Base-by-base conservation (phyloP, 2,888 invertebrate species). In the Chrysolina haemoptera region DNA sequence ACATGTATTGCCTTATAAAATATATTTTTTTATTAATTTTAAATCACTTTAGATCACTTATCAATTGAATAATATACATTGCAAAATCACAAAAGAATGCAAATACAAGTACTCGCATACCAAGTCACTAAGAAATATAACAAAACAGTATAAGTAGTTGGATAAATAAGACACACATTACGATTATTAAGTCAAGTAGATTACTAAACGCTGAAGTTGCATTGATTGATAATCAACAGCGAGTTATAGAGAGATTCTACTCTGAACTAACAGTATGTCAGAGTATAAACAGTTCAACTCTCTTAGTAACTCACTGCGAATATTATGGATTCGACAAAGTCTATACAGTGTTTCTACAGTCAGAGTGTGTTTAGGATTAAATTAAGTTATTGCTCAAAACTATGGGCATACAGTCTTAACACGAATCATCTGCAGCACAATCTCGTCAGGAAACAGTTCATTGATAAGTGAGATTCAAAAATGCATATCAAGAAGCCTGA, bases 11-110 rank as follows among this genome's bases (percentile, higher is more conserved):
- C 78, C 76, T 74, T 76, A 78, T 71, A 76, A 75, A 71, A 75
- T 77, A 68, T 76, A 73, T 75, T 78, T 71, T 77, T 76, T 71
- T 68, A 70, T 68, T 73, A 78, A 78, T 81, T 81, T 78, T 75
- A 76, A 79, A 77, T 79, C 78, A 81, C 77, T 81, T 80, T 82
- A 62, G 73, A 79, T 80, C 78, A 81, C 79, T 76, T 75, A 78
- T 62, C 41, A 75, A 50, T 62, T 50, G 62, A 68, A 76, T 66
- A 71, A 75, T 76, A 63, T 69, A 77, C 69, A 71, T 66, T 69
- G 67, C 69, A 71, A 71, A 71, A 76, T 73, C 73, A 73, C 73
- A 73, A 76, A 70, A 71, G 59, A 75, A 76, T 73, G 76, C 72
- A 64, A 76, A 76, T 71, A 76, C 73, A 69, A 70, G 68, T 70